A percentile compares a stretch with the other conserved stretches of the same genome.
Evolutionary conservation across 2,888 invertebrate genomes (phyloP).

Genomic region (Pterostichus niger): DNA sequence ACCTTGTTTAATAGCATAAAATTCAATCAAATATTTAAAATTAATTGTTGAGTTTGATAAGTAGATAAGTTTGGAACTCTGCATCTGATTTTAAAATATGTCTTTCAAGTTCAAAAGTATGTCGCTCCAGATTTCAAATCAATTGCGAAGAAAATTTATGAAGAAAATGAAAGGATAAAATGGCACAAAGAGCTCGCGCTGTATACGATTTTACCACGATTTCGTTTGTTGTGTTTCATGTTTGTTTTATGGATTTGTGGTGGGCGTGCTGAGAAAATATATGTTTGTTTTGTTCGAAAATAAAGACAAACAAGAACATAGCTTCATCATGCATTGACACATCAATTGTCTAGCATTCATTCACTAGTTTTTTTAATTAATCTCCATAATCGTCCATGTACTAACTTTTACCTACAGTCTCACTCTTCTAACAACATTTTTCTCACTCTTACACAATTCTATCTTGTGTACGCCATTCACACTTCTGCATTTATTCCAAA

Average conservation of each 20-base stretch:
- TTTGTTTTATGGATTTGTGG: slow-evolving; percentile 60
- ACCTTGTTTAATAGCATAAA: no score
- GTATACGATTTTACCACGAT: slow-evolving; percentile 22
- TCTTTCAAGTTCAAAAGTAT: background rate
- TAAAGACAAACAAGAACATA: background rate
- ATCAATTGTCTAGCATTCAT: no score
- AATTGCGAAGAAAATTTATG: slow-evolving; percentile 11
- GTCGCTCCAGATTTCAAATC: slow-evolving; percentile 7
- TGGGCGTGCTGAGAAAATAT: slow-evolving; percentile 55
- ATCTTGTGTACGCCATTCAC: no score
- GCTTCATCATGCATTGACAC: slow-evolving; percentile 9
- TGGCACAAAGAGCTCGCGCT: slow-evolving; percentile 38
- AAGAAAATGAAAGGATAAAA: slow-evolving; percentile 31
- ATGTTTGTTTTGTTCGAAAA: slow-evolving; percentile 43
- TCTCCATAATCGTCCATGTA: no score
- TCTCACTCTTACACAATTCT: no score
- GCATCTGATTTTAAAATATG: slow-evolving; percentile 14
- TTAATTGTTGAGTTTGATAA: background rate
- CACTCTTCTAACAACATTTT: no score
- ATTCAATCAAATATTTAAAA: background rate
- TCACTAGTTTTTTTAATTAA: no score
- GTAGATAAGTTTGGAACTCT: background rate
- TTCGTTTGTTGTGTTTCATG: slow-evolving; percentile 35
- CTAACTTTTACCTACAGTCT: no score
- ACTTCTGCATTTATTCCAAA: no score